These are phyloP conservation scores for Theretra japonica DNA, from an alignment of 2,888 invertebrate genomes.

Conservation along the genomic window DNA sequence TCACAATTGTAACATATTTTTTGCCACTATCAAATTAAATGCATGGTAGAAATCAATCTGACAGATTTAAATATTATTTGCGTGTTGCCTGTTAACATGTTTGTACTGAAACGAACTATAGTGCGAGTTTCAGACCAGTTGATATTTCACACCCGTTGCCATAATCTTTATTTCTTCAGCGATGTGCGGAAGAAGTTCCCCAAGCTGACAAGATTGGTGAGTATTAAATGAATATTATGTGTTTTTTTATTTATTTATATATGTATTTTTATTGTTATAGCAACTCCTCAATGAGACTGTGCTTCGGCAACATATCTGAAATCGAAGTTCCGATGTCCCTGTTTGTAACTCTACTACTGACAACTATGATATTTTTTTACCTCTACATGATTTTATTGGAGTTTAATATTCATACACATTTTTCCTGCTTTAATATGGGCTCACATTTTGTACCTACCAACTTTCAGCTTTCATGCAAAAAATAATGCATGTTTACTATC, in stretches of 20 bases:
- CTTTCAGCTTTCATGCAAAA: too few species aligned
- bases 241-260: not conserved
- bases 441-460: too few species aligned
- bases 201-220: conserved; percentile 93
- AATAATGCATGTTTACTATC: too few species aligned
- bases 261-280: too few species aligned
- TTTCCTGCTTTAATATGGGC: too few species aligned
- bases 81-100: not conserved
- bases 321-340: too few species aligned
- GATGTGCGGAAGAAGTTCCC: conserved; percentile 95
- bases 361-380: too few species aligned
- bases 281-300: too few species aligned
- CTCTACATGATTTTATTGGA: too few species aligned
- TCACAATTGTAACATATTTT: not conserved
- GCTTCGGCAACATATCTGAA: too few species aligned
- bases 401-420: too few species aligned
- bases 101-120: conserved; percentile 48
- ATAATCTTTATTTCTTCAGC: conserved; percentile 88
- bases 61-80: not conserved
- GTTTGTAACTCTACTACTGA: too few species aligned
- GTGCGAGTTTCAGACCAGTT: conserved; percentile 73
- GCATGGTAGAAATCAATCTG: not conserved
- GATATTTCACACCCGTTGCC: conserved; percentile 76
- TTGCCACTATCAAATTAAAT: not conserved
- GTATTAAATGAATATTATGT: conserved; percentile 64